Base-by-base conservation (phyloP, 2,113 vertebrate species). In the Alaudala cheleensis region DNA sequence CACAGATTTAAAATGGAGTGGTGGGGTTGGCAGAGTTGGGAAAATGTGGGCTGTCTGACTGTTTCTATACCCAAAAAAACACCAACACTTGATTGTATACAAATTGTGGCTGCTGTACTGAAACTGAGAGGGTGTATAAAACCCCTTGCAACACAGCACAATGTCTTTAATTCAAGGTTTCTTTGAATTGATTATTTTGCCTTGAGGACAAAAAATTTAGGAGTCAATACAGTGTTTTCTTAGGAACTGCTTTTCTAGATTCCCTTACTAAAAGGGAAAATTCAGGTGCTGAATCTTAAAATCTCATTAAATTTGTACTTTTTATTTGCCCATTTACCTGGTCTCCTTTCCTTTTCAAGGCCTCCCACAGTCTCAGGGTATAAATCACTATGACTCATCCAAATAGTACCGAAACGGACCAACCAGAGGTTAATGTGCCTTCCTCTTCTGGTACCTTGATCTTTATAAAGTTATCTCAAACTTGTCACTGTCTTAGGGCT, bases 371-470 rank as follows among this genome's bases (percentile, higher is more conserved):
- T 94, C 96, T 97, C 96, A 97, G 96, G 95, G 95, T 94, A 85
- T 82, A 84, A 90, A 77, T 92, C 83, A 87, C 73, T 85, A 86
- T 69, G 33, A 82, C 28, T 93, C 81, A 95, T 94, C 88, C 95
- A 97, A 96, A 96, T 94, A 88, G 47, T 54, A 70, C 64, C 0
- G 4, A 89, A 95, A 94, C 0, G 42, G 96, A 94, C 96, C 92
- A 97, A 94, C 67, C 81, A 93, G 96, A 96, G 93, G 88, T 96
- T 92, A 92, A 93, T 31, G 95, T 97, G 95, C 95, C 96, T 96
- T 97, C 56, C 37, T 96, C 78, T 94, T 85, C 85, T 50, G 95
- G 95, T 96, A 97, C 90, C 60, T 97, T 96, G 86, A 93, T 96
- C 88, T 95, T 95, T 87, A 61, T 94, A 57, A 95, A 92, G 47